Evolutionary conservation across 2,113 vertebrate species (phyloP).

Genomic region (Colaptes auratus): DNA sequence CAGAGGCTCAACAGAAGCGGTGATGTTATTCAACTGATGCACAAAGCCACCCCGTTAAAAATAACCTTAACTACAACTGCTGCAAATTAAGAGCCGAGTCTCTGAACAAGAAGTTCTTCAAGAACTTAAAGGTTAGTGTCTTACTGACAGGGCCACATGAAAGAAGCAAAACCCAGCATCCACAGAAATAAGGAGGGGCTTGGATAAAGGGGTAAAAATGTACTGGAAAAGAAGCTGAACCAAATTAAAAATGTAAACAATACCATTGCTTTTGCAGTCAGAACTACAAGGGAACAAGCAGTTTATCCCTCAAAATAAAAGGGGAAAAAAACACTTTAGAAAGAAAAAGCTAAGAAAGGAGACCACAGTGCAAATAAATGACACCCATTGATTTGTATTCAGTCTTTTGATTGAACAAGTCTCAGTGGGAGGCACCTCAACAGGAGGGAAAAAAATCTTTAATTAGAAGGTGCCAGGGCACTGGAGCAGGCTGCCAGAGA

Average conservation of each 20-base stretch:
- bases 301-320: not conserved
- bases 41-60: not conserved
- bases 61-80: not conserved
- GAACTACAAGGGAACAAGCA: not conserved
- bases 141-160: not conserved
- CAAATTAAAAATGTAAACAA: not conserved
- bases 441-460: no score
- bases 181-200: fast-evolving
- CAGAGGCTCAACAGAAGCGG: not conserved
- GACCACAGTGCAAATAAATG: not conserved
- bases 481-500: no score
- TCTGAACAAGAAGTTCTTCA: not conserved
- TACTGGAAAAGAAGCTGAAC: not conserved
- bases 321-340: not conserved
- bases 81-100: not conserved
- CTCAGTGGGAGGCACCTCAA: not conserved
- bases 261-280: not conserved
- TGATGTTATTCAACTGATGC: not conserved
- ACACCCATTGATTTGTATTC: not conserved
- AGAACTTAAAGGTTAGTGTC: not conserved
- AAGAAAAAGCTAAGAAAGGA: not conserved
- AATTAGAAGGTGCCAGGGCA: no score
- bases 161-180: not conserved
- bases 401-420: not conserved
- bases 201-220: not conserved